A percentile compares a stretch with the other conserved stretches of the same genome.
Evolutionary conservation across 1,140 invertebrate genomes (phyloP).

Genomic region (Caenorhabditis latens): DNA sequence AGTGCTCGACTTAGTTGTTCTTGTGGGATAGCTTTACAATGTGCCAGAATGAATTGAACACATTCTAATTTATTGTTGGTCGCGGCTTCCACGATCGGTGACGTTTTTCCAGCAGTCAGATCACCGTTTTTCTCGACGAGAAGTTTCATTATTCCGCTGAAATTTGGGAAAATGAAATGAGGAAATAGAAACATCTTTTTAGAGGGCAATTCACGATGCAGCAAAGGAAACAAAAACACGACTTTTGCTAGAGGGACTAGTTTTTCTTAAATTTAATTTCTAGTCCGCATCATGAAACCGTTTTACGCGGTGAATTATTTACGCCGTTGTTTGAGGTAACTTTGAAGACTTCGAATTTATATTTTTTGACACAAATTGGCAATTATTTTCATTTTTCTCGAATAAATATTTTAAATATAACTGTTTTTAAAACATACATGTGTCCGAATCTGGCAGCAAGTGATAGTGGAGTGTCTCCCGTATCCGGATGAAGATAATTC

Average conservation of each 20-base stretch:
- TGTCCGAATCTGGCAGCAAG: conserved; percentile 80
- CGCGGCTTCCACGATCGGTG: conserved; percentile 96
- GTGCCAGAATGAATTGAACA: conserved; percentile 28
- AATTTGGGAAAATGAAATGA: conserved; percentile 22
- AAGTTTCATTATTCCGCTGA: conserved; percentile 86
- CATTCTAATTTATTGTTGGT: conserved; percentile 85
- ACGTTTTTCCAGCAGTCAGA: conserved; percentile 93
- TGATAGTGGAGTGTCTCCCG: conserved; percentile 65
- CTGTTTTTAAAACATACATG: conserved; percentile 81
- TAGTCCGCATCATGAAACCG: too few relatives aligned
- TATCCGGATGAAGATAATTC: conserved; percentile 93
- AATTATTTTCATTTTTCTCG: too few relatives aligned
- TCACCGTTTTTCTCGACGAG: conserved; percentile 94
- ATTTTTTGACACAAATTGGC: too few relatives aligned
- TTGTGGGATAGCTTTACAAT: conserved; percentile 13
- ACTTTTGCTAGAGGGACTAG: too few relatives aligned
- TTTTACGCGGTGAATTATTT: too few relatives aligned
- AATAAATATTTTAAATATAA: too few relatives aligned
- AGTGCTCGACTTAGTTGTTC: conserved; percentile 7
- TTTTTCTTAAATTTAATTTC: too few relatives aligned
- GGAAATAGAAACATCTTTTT: background rate
- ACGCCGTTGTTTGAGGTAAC: too few relatives aligned
- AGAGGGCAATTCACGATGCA: too few relatives aligned
- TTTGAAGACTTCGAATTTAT: too few relatives aligned
- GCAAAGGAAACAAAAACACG: too few relatives aligned